Evolutionary conservation across 2,113 vertebrate species (phyloP), one percentile per base, ranked within the genome.

Genomic region (Halcyon senegalensis): DNA sequence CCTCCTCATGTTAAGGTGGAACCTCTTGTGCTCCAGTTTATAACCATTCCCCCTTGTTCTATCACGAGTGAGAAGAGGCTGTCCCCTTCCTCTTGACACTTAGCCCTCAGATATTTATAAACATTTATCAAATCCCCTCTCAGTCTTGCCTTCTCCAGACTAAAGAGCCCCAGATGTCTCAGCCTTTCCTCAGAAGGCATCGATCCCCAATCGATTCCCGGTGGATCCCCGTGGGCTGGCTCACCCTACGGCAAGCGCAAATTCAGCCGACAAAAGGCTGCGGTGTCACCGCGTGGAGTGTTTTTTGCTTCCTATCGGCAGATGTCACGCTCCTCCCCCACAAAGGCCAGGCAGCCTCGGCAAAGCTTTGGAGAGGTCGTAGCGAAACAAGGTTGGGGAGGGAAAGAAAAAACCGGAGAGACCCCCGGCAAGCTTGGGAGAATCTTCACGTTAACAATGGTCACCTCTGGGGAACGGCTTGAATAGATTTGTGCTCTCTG

Each of bases 291-390:
- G 15, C 0, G 5, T 5, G 16, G 59, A 21, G 16, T 4, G 35
- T 2, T 73, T 63, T 89, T 48, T 62, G 30, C 66, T 66, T 46
- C 69, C 2, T 53, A 6, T 15, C 5, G 79, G 94, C 88, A 94
- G 93, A 93, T 86, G 92, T 80, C 25, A 74, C 5, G 10, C 88
- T 96, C 86, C 96, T 87, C 94, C 94, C 92, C 59, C 92, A 96
- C 95, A 96, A 95, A 96, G 59, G n/a, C 67, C 33, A 11, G 67
- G 87, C 78, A 62, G 69, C 8, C 37, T 46, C 7, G 93, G 75
- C 46, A 9, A 60, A 60, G 84, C 46, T 21, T 60, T 27, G 30
- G 56, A 30, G 19, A 77, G 46, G 72, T 7, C 16, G 10, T 41
- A 66, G n/a, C 0, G 53, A 55, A 84, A 79, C 6, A 25, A 21